Evolutionary conservation across 1,140 invertebrate species (phyloP).

Genomic region (Laupala kohalensis): DNA sequence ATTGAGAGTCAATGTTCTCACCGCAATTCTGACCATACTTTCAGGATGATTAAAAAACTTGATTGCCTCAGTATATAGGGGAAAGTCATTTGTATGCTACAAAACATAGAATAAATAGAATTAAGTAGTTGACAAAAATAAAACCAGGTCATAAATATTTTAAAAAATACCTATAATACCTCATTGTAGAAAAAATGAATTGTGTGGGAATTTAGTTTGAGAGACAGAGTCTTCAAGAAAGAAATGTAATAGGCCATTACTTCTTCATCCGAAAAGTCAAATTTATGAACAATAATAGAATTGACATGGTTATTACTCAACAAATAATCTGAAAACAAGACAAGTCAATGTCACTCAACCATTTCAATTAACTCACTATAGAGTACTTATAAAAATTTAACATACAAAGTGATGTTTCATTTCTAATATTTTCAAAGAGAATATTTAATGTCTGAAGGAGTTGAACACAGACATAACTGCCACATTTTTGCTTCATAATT

Average conservation of each 20-base stretch:
- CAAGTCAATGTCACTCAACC: not conserved
- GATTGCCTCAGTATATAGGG: conserved; percentile 95
- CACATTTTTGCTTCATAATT: conserved; percentile 96
- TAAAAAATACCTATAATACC: conserved; percentile 35
- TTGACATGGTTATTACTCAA: conserved; percentile 99
- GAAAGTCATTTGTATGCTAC: conserved; percentile 97
- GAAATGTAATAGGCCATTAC: conserved; percentile 99
- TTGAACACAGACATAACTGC: conserved; percentile 94
- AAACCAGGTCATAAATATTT: not conserved
- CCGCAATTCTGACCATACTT: conserved; percentile 97
- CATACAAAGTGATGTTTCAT: conserved; percentile 97
- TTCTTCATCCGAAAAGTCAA: conserved; percentile 99
- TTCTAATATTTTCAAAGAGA: conserved; percentile 96
- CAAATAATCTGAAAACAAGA: conserved; percentile 78
- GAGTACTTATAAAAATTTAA: conserved; percentile 19
- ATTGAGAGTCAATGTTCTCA: conserved; percentile 92
- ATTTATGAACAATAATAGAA: conserved; percentile 97
- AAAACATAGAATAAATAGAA: conserved; percentile 17
- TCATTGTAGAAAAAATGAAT: conserved; percentile 99
- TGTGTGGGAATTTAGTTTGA: conserved; percentile 96
- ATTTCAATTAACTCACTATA: not conserved
- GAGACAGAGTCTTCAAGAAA: conserved; percentile 93
- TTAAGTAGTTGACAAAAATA: not conserved
- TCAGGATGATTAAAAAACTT: conserved; percentile 99
- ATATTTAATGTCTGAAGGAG: conserved; percentile 97